Conservation (phyloP, 2,888 invertebrate species). For the Drosophila borealis region DNA sequence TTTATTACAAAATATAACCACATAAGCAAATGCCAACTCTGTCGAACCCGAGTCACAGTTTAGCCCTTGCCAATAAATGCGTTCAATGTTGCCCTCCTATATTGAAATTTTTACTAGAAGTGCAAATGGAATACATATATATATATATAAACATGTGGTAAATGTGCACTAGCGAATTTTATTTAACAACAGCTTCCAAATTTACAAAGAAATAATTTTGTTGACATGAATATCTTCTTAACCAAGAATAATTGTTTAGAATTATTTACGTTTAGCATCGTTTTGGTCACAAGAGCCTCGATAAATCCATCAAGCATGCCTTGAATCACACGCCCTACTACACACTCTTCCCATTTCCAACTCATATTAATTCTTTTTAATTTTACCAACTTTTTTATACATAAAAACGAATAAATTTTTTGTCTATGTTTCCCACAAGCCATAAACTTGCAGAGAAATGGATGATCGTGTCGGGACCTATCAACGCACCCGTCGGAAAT, state of each 20-base stretch:
- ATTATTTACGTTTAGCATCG: no score
- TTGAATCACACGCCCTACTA: slow-evolving; percentile 4
- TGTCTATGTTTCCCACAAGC: slow-evolving; percentile 6
- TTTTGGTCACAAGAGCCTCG: no score
- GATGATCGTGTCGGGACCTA: slow-evolving; percentile 41
- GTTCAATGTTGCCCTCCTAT: no score
- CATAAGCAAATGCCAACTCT: slow-evolving; percentile 20
- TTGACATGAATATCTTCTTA: no score
- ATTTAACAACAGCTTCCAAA: no score
- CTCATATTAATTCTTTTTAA: neutral
- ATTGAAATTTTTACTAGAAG: no score
- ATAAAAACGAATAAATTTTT: slow-evolving; percentile 14
- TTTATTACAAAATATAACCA: neutral
- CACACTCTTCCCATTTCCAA: neutral
- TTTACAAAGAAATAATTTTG: no score
- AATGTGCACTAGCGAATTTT: no score
- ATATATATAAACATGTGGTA: no score
- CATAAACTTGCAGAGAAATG: slow-evolving; percentile 6
- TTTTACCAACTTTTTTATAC: neutral
- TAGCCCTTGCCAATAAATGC: neutral
- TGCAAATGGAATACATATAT: no score
- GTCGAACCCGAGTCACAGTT: neutral
- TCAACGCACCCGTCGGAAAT: slow-evolving; percentile 62
- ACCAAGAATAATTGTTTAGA: no score
- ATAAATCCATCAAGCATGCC: slow-evolving; percentile 20